Conservation (phyloP, 2,797 vertebrate species). For the Megalops cyprinoides region DNA sequence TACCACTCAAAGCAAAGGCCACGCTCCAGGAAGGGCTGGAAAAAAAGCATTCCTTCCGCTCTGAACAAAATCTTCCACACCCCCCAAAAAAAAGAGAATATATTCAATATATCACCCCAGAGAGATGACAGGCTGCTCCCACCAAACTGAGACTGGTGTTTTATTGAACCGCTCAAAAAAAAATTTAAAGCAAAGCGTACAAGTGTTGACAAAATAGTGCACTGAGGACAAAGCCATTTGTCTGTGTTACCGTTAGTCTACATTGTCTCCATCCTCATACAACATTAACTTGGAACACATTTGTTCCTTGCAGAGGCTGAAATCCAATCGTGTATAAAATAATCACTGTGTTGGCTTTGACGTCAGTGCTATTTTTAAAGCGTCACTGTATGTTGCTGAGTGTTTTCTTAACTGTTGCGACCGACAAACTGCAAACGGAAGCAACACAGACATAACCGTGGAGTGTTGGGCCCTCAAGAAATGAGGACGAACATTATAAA, state of each 20-base stretch:
- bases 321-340: neutral
- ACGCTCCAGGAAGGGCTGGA: neutral
- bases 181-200: neutral
- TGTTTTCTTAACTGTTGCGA: constrained; percentile 44
- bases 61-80: no score
- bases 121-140: neutral
- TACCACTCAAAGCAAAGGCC: neutral
- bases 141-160: neutral
- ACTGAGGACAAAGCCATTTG: constrained; percentile 2
- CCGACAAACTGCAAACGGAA: constrained; percentile 29
- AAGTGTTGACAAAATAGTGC: neutral
- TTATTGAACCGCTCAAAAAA: neutral
- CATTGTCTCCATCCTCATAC: constrained; percentile 35
- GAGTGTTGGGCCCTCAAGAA: constrained; percentile 26
- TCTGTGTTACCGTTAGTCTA: constrained; percentile 7
- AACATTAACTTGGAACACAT: constrained; percentile 46
- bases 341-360: neutral
- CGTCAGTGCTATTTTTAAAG: neutral
- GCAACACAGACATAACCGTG: constrained; percentile 13
- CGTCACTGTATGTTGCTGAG: constrained; percentile 49
- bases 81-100: neutral
- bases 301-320: neutral
- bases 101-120: neutral
- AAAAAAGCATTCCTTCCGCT: neutral
- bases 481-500: constrained; percentile 41